Evolutionary conservation across 1,140 invertebrate species (phyloP).

Genomic region (Trichoplusia ni): DNA sequence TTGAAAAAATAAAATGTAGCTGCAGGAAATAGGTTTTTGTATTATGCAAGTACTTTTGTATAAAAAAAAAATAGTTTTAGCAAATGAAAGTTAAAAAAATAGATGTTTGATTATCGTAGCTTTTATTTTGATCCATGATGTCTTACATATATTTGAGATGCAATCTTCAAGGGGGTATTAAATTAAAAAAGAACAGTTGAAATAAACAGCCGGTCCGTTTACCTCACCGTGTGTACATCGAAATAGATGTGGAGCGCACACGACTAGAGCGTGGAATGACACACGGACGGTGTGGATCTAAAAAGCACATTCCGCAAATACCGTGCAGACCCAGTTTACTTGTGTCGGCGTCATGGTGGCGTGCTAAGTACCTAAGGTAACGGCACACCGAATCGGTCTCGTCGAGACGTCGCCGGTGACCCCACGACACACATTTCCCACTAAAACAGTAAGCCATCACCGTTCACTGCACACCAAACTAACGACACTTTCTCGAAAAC

Average conservation of each 20-base stretch:
- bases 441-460: conserved; percentile 25
- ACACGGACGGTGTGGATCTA: conserved; percentile 2
- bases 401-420: conserved; percentile 32
- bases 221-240: not conserved
- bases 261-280: conserved; percentile 11
- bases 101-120: no score
- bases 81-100: no score
- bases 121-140: no score
- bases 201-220: not conserved
- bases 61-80: no score
- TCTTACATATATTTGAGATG: no score
- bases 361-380: conserved; percentile 33
- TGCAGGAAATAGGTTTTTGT: no score
- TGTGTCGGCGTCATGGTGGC: conserved; percentile 9
- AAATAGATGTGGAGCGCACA: conserved; percentile 18
- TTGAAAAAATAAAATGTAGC: no score
- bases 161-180: not conserved
- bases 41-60: no score
- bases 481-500: conserved; percentile 27
- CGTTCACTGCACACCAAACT: conserved; percentile 19
- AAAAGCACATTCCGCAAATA: conserved; percentile 18
- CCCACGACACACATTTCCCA: conserved; percentile 36
- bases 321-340: conserved; percentile 21
- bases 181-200: not conserved
- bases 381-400: conserved; percentile 36